Percentiles rank a stretch among this genome's conserved stretches.
phyloP scores from a whole-genome alignment of 2,888 invertebrate genomes.

The Adelphocoris suturalis region DNA sequence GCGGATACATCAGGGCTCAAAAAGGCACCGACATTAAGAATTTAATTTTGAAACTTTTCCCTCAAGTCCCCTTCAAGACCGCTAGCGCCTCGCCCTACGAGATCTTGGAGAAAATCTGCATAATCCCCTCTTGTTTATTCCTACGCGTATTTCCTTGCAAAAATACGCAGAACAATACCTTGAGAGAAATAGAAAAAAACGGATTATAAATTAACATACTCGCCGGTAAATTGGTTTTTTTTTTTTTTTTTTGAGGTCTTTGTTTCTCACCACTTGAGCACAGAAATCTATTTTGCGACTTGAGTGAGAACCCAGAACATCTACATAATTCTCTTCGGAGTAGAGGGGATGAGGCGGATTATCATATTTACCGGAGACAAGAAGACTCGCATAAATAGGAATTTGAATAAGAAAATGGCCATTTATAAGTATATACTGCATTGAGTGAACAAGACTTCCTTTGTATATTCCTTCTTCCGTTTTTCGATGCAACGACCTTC shows the following conservation, averaged over 20 bases:
- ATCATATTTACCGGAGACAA: conserved; percentile 73
- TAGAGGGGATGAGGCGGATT: conserved; percentile 67
- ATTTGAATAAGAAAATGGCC: conserved; percentile 68
- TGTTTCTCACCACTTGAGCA: conserved; percentile 38
- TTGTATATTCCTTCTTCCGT: no score
- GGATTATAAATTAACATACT: conserved; percentile 71
- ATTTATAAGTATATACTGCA: conserved; percentile 50
- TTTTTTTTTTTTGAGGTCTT: conserved; percentile 59
- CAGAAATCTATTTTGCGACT: conserved; percentile 68
- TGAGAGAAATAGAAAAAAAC: conserved; percentile 64
- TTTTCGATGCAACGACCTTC: no score
- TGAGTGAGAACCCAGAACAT: conserved; percentile 68
- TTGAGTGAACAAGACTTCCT: not conserved
- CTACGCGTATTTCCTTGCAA: conserved; percentile 55
- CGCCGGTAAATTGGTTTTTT: conserved; percentile 68
- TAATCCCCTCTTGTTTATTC: conserved; percentile 70
- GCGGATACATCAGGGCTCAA: conserved; percentile 70
- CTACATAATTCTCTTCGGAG: conserved; percentile 72
- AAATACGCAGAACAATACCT: conserved; percentile 71
- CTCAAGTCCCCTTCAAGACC: not conserved
- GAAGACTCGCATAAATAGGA: conserved; percentile 63
- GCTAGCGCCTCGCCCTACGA: conserved; percentile 8
- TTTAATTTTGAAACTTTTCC: conserved; percentile 73
- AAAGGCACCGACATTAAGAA: conserved; percentile 71
- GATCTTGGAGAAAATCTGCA: conserved; percentile 59